Evolutionary conservation across 2,797 vertebrate species (phyloP).

Genomic region (Triplophysa yarkandensis): DNA sequence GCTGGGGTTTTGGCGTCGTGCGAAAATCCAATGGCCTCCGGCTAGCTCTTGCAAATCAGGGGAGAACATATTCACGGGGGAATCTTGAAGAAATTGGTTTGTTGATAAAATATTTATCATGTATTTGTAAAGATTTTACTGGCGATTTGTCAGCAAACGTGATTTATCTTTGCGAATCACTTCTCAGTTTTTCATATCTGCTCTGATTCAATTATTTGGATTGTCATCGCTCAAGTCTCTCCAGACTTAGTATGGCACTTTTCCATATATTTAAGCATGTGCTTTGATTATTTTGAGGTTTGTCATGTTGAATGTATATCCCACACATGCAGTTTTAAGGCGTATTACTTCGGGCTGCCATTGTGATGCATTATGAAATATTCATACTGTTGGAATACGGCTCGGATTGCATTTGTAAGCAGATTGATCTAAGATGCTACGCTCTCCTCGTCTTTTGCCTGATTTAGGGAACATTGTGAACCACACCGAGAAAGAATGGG

Average conservation of each 20-base stretch:
- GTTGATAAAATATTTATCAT: neutral
- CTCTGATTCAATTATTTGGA: no score
- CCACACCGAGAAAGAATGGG: neutral
- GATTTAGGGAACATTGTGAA: slow-evolving; percentile 24
- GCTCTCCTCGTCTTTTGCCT: slow-evolving; percentile 23
- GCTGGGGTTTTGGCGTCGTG: slow-evolving; percentile 46
- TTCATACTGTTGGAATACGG: slow-evolving; percentile 35
- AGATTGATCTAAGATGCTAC: slow-evolving; percentile 34
- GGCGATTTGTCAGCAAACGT: neutral
- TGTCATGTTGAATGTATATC: no score
- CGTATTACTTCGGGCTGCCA: slow-evolving; percentile 3
- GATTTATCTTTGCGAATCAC: neutral
- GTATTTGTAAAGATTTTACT: neutral
- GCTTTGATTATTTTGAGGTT: no score
- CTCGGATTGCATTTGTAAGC: slow-evolving; percentile 37
- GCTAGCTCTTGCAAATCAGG: no score
- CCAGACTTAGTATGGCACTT: neutral
- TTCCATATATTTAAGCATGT: no score
- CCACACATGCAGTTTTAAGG: neutral
- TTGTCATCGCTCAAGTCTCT: no score
- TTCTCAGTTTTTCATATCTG: neutral
- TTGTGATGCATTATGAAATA: slow-evolving; percentile 34
- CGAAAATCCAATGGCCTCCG: neutral
- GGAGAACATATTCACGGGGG: slow-evolving; percentile 69
- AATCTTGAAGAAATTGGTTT: neutral